Evolutionary conservation across 1,140 invertebrate species (phyloP).

Genomic region (Wiebesia pumilae): DNA sequence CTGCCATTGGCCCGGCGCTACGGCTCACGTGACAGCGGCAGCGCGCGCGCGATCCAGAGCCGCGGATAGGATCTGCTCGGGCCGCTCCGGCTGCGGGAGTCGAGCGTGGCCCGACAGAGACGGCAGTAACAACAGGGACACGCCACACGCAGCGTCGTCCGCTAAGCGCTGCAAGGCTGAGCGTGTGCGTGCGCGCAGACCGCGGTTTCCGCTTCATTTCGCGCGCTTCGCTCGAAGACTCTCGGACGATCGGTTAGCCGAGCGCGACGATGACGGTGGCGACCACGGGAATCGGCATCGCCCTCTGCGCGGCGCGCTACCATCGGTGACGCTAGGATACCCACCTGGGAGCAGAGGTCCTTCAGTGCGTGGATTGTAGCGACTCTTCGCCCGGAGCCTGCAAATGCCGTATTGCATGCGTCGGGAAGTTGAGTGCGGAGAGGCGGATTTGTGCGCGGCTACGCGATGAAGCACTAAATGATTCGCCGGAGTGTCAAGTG

Average conservation of each 20-base stretch:
- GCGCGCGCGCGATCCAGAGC: slow-evolving; percentile 24
- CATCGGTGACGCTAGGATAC: not conserved
- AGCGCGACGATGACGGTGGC: not conserved
- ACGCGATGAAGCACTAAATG: no score
- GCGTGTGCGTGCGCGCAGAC: not conserved
- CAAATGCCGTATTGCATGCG: no score
- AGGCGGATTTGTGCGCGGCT: not conserved
- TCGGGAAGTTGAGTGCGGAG: not conserved
- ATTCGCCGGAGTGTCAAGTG: not conserved
- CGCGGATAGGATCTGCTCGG: slow-evolving; percentile 13
- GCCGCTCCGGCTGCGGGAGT: not conserved
- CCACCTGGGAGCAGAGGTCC: no score
- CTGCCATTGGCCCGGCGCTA: slow-evolving; percentile 64
- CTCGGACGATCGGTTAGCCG: no score
- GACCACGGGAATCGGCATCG: not conserved
- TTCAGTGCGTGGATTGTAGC: not conserved
- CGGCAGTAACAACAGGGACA: slow-evolving; percentile 70
- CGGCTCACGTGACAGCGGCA: slow-evolving; percentile 66
- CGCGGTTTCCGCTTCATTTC: no score
- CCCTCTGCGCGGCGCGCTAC: no score
- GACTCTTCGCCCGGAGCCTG: no score
- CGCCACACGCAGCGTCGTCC: slow-evolving; percentile 58
- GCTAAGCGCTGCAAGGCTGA: slow-evolving; percentile 15
- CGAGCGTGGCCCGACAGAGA: slow-evolving; percentile 58
- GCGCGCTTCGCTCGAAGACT: no score